Conservation (phyloP, 2,113 vertebrate genomes). For the Gnathonemus longibarbis region DNA sequence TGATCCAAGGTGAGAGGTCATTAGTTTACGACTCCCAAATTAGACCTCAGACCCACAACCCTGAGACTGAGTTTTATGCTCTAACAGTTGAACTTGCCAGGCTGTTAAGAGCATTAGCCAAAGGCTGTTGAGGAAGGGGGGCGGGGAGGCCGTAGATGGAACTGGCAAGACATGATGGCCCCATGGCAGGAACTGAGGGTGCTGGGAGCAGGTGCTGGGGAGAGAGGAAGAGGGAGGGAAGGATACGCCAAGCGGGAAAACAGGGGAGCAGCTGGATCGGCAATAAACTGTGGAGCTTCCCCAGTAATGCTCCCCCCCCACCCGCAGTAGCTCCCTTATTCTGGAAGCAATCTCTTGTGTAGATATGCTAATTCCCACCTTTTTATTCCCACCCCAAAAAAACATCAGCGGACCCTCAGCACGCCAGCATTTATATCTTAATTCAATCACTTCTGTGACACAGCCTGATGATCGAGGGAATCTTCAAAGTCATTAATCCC, state of each 20-base stretch:
- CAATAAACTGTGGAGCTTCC: conserved; percentile 50
- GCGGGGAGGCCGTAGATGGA: neutral
- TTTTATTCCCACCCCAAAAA: conserved; percentile 8
- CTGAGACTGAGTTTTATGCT: neutral
- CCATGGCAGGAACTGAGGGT: neutral
- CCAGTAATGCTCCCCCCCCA: conserved; percentile 29
- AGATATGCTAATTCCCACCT: conserved; percentile 17
- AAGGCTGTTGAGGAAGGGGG: neutral
- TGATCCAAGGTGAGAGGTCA: neutral
- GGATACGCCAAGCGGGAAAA: conserved; percentile 27
- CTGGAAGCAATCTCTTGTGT: conserved; percentile 36
- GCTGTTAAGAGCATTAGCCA: neutral
- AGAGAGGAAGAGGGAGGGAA: neutral
- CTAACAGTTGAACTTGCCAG: neutral
- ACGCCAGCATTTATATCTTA: conserved; percentile 12
- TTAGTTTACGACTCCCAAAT: neutral
- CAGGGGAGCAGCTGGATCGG: conserved; percentile 20
- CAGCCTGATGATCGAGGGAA: conserved; percentile 13
- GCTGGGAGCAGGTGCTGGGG: neutral
- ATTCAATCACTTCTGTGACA: conserved; percentile 15
- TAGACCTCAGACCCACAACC: neutral
- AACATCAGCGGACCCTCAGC: neutral
- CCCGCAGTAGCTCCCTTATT: conserved; percentile 35
- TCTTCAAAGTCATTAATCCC: conserved; percentile 22
- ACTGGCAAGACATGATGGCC: neutral